These are phyloP conservation scores for Microctenopoma stevenorrisi DNA, from an alignment of 2,797 vertebrate species.

Conservation along the genomic window DNA sequence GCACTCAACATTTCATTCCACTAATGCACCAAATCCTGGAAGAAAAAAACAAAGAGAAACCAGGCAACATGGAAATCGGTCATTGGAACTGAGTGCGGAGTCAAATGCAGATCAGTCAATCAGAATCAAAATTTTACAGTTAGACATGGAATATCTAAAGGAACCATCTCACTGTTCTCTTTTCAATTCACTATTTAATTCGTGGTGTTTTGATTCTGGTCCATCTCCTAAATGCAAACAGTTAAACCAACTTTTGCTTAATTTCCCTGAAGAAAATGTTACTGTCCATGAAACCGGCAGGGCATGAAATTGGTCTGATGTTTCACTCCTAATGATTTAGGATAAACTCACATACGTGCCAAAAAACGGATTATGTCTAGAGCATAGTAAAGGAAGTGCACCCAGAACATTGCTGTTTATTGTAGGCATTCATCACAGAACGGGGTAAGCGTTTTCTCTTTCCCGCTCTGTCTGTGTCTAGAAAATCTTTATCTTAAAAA, in stretches of 20 bases:
- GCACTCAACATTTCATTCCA: conserved; percentile 78
- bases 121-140: neutral
- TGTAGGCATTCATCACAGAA: conserved; percentile 41
- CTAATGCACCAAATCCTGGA: conserved; percentile 75
- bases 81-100: conserved; percentile 33
- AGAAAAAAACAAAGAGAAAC: conserved; percentile 14
- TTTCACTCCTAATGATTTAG: conserved; percentile 52
- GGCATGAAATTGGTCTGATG: conserved; percentile 59
- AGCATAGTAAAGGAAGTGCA: conserved; percentile 13
- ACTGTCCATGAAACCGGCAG: conserved; percentile 28
- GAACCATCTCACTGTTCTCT: conserved; percentile 41
- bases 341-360: conserved; percentile 35
- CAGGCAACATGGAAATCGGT: conserved; percentile 15
- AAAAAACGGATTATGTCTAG: conserved; percentile 41
- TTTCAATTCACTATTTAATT: conserved; percentile 29
- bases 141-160: conserved; percentile 22
- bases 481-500: conserved; percentile 74
- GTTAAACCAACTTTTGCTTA: conserved; percentile 49
- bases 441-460: conserved; percentile 10
- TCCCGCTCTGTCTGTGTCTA: conserved; percentile 22
- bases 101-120: too few species aligned
- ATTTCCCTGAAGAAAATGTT: conserved; percentile 50
- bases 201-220: conserved; percentile 41
- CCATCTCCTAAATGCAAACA: conserved; percentile 42
- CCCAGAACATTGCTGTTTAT: conserved; percentile 15